Evolutionary conservation across 2,888 invertebrate genomes (phyloP).

Genomic region (Acrobasis suavella): DNA sequence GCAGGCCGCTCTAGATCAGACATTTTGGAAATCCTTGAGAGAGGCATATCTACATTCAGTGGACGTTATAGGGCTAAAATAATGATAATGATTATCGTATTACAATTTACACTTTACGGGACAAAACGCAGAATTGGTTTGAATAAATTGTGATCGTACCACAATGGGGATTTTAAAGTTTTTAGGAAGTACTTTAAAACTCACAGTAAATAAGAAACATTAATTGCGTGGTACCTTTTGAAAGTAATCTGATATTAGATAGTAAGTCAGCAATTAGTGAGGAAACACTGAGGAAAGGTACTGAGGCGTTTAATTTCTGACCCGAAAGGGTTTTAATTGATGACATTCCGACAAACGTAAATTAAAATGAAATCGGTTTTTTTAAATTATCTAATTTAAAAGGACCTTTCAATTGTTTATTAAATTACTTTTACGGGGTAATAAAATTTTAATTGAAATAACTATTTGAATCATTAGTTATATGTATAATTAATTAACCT

Average conservation of each 20-base stretch:
- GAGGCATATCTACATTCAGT: too few relatives aligned
- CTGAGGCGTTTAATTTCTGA: conserved; percentile 43
- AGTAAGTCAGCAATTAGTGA: conserved; percentile 51
- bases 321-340: conserved; percentile 47
- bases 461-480: too few relatives aligned
- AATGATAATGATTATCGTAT: too few relatives aligned
- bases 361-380: conserved; percentile 30
- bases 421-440: not conserved
- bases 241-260: conserved; percentile 35
- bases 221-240: conserved; percentile 13
- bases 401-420: not conserved
- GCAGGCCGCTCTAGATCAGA: too few relatives aligned
- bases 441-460: too few relatives aligned
- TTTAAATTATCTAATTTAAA: conserved; percentile 23
- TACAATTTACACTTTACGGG: not conserved
- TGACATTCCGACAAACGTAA: conserved; percentile 31
- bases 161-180: not conserved
- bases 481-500: too few relatives aligned
- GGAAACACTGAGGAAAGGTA: conserved; percentile 45
- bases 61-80: too few relatives aligned
- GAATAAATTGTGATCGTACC: too few relatives aligned
- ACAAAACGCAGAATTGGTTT: not conserved
- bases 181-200: not conserved
- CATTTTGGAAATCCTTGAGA: too few relatives aligned
- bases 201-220: not conserved